Base-by-base conservation (phyloP, 2,113 vertebrate species). In the Phrynocephalus versicolor region DNA sequence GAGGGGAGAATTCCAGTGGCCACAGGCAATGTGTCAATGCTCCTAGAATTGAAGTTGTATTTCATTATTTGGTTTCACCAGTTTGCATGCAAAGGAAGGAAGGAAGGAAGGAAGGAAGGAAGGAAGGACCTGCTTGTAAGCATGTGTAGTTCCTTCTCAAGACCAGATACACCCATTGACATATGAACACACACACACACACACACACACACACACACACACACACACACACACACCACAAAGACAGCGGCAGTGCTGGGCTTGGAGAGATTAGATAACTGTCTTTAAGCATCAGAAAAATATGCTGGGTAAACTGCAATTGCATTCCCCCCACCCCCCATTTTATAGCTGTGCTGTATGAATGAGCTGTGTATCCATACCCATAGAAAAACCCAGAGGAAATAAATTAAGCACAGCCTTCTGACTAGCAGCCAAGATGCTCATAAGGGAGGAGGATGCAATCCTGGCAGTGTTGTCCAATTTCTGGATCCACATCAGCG, bases 331-430 rank as follows among this genome's bases (percentile, higher is more conserved):
- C 74, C 82, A 3, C 75, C 73, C 74, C 67, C 83, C 62, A 3
- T 25, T 85, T 67, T 76, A 70, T 82, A 84, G 79, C 81, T 70
- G 64, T 19, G 37, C 77, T 69, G 81, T 55, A 62, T 55, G 81
- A 93, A 92, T 3, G 65, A 78, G 19, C 87, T 90, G 79, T 84
- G 90, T 90, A 92, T 86, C 76, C 62, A 77, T 51, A 77, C 67
- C 27, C 21, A 15, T 14, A 62, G 70, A 81, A 67, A 67, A 67
- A 21, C 6, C 77, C 3, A 0, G 60, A 81, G 85, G 87, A 89
- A 89, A 91, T n/a, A 88, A 88, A 35, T 2, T 51, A 85, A 81
- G 0, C 21, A 79, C 57, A 75, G 67, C 83, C 81, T 37, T 14
- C 0, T 67, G 88, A 70, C 62, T 85, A 85, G 70, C 70, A 86